A percentile compares a stretch with the other conserved stretches of the same genome.
These are phyloP conservation scores for Hirundo rustica DNA, from an alignment of 2,797 vertebrate species.

Conservation along the genomic window DNA sequence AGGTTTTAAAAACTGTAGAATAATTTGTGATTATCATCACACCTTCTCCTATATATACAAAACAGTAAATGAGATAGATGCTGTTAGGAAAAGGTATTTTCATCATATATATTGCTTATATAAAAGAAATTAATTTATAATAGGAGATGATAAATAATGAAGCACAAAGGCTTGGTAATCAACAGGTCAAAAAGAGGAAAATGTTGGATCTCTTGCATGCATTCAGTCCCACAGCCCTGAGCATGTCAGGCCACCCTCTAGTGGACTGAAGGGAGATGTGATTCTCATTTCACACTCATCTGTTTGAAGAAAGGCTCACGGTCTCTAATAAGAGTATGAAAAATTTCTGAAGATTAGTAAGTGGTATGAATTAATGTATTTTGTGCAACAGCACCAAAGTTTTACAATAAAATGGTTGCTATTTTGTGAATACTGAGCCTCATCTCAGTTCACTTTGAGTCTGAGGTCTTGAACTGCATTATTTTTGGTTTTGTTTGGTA, in stretches of 20 bases:
- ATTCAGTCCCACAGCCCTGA: conserved; percentile 42
- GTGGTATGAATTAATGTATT: background rate
- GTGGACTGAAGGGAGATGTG: conserved; percentile 69
- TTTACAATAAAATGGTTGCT: background rate
- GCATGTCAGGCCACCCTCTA: conserved; percentile 74
- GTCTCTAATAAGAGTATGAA: background rate
- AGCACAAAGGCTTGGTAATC: conserved; percentile 41
- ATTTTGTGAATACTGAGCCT: background rate
- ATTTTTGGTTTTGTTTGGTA: background rate
- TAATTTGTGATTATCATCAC: background rate
- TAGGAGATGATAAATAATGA: background rate
- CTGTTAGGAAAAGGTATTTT: background rate
- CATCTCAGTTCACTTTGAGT: background rate
- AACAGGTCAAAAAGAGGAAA: conserved; percentile 62
- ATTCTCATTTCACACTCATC: background rate
- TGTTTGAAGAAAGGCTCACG: background rate
- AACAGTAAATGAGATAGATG: background rate
- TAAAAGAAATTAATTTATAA: background rate
- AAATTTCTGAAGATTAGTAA: background rate
- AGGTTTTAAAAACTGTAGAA: background rate
- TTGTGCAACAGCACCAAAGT: background rate
- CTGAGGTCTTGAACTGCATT: background rate
- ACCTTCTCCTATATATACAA: background rate
- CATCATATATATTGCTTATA: background rate
- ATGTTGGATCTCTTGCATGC: background rate